These are phyloP conservation scores for Dioctria rufipes DNA, from an alignment of 2,888 invertebrate genomes.

Conservation along the genomic window DNA sequence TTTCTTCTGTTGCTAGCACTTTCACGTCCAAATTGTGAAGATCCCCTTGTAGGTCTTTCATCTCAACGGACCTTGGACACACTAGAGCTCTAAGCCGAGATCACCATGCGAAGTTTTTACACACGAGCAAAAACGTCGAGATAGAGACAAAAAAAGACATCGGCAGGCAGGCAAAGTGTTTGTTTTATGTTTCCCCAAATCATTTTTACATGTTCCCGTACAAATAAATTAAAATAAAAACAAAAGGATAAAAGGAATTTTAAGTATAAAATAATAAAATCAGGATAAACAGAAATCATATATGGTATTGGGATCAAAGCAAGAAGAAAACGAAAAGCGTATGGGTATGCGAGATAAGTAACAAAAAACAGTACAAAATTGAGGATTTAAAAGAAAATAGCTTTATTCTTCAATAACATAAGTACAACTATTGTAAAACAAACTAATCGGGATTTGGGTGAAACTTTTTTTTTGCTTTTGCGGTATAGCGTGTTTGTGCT, in stretches of 20 bases:
- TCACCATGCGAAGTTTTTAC: slow-evolving; percentile 62
- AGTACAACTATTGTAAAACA: slow-evolving; percentile 2
- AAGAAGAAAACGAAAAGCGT: slow-evolving; percentile 4
- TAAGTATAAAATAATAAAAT: neutral
- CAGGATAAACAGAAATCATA: neutral
- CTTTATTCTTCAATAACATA: slow-evolving; percentile 2
- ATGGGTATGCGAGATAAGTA: slow-evolving; percentile 10
- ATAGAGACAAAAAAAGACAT: slow-evolving; percentile 62
- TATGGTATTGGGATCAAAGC: neutral
- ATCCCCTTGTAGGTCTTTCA: slow-evolving; percentile 73
- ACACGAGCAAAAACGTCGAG: slow-evolving; percentile 62
- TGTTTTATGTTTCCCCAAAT: slow-evolving; percentile 57
- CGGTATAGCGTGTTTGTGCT: slow-evolving; percentile 24
- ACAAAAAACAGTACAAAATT: slow-evolving; percentile 25
- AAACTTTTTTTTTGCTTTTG: slow-evolving; percentile 10
- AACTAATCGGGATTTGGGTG: slow-evolving; percentile 33
- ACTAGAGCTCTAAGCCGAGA: slow-evolving; percentile 70
- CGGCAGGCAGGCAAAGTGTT: slow-evolving; percentile 63
- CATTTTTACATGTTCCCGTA: slow-evolving; percentile 29
- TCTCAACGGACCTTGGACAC: slow-evolving; percentile 72
- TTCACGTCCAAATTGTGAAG: slow-evolving; percentile 81
- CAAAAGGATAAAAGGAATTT: slow-evolving; percentile 4
- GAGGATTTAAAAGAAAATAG: slow-evolving; percentile 2
- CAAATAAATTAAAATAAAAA: slow-evolving; percentile 23
- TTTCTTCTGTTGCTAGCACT: slow-evolving; percentile 86